phyloP scores from a whole-genome alignment of 2,797 vertebrate genomes.

The Pangasius macronema region DNA sequence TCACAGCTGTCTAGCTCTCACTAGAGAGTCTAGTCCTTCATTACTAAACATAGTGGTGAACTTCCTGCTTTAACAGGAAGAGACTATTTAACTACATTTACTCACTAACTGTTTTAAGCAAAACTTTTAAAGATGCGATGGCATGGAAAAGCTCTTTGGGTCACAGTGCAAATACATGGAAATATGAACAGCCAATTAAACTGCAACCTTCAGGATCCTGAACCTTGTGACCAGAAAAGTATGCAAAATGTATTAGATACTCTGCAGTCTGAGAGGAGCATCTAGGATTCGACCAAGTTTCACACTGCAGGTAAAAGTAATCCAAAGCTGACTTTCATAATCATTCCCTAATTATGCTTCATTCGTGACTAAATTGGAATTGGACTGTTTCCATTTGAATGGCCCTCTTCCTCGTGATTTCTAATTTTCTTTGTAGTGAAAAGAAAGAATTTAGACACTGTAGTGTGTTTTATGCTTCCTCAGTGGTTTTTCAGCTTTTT shows the following conservation, averaged over 20 bases:
- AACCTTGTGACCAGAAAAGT: background rate
- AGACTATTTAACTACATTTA: background rate
- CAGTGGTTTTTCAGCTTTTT: background rate
- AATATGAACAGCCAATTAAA: background rate
- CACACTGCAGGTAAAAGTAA: background rate
- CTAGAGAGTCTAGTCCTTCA: background rate
- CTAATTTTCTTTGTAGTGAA: background rate
- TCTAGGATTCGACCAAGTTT: background rate
- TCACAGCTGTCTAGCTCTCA: background rate
- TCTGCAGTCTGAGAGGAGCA: background rate
- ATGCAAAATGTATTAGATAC: background rate
- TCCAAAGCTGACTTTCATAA: background rate
- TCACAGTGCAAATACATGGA: background rate
- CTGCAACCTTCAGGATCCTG: too few species aligned
- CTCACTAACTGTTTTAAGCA: background rate
- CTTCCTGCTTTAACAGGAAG: background rate
- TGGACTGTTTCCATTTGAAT: background rate
- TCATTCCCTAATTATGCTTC: background rate
- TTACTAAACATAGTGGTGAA: background rate
- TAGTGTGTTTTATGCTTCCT: background rate
- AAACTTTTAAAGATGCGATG: background rate
- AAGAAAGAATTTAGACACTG: too few species aligned
- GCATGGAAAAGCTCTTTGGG: background rate
- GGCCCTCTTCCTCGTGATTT: background rate
- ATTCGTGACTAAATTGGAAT: constrained; percentile 1